Evolutionary conservation across 2,888 invertebrate genomes (phyloP), one percentile per base, ranked within the genome.

Genomic region (Laspeyria flexula): DNA sequence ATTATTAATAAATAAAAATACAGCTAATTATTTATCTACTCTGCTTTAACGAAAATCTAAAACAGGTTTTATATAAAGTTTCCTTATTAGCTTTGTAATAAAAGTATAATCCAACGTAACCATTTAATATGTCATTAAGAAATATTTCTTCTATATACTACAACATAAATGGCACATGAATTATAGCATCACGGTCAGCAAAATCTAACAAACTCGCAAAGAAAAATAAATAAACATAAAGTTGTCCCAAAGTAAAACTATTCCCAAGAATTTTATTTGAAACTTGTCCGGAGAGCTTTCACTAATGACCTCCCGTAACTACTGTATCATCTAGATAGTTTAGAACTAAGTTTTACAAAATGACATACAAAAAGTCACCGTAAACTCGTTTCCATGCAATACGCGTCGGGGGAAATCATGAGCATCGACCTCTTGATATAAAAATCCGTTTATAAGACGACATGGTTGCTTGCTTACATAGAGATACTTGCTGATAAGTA

Each of bases 401-500:
- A 66, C 38, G 70, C 52, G 71, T 51, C 74, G 11, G 34, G 77
- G 77, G 77, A 77, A 77, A 76, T 77, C 68, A 75, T 42, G 46
- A 44, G 41, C 31, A 60, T 59, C 53, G 55, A 64, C 51, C 56
- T 43, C 27, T 43, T 60, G 63, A 55, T 62, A 55, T 57, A 62
- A 62, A 38, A 40, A 50, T 37, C 47, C 42, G 50, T 59, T 60
- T 54, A 55, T 43, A 61, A 53, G 49, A 42, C 16, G 40, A 54
- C 43, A 60, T 54, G 52, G 54, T 51, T 46, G 48, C 53, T 57
- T 61, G 59, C 53, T 52, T 51, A 54, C 44, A 42, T 62, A 62
- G 64, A 61, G 44, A 21, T 54, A 53, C 38, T 60, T 60, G 48
- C 23, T 38, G 38, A 48, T 37, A 50, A 41, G 18, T 41, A 29